Conservation (phyloP, 2,113 vertebrate genomes). For the Scopus umbretta region DNA sequence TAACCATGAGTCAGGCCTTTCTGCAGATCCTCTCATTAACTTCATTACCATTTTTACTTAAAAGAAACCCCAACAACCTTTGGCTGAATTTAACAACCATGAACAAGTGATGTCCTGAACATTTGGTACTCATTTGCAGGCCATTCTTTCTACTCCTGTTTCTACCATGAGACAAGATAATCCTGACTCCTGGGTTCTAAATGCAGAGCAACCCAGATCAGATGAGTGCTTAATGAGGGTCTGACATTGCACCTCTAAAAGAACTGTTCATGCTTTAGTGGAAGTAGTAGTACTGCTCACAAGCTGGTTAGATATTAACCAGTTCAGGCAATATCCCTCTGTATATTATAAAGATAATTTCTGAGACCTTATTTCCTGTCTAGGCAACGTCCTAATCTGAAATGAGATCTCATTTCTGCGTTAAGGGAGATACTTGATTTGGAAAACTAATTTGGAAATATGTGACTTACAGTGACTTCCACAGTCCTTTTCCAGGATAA, state of each 20-base stretch:
- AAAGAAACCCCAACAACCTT: neutral
- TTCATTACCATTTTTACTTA: neutral
- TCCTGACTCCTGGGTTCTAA: neutral
- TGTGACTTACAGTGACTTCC: neutral
- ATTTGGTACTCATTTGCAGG: neutral
- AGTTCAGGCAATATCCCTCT: conserved; percentile 2
- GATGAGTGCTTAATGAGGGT: neutral
- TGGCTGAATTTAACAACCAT: neutral
- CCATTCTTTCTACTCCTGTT: neutral
- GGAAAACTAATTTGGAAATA: conserved; percentile 7
- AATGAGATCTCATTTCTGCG: conserved; percentile 28
- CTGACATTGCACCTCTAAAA: neutral
- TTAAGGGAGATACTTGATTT: neutral
- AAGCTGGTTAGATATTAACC: neutral
- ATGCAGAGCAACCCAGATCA: neutral
- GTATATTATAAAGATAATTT: conserved; percentile 7
- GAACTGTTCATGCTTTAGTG: neutral
- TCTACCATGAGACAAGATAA: neutral
- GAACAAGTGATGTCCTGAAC: neutral
- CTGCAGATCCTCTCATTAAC: neutral
- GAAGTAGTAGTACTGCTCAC: neutral
- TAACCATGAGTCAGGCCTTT: neutral
- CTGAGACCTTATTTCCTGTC: conserved; percentile 30
- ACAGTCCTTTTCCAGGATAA: neutral
- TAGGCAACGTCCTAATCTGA: conserved; percentile 28